A percentile compares a stretch with the other conserved stretches of the same genome.
These are phyloP conservation scores for Hylaeus anthracinus DNA, from an alignment of 1,140 invertebrate species.

Conservation along the genomic window DNA sequence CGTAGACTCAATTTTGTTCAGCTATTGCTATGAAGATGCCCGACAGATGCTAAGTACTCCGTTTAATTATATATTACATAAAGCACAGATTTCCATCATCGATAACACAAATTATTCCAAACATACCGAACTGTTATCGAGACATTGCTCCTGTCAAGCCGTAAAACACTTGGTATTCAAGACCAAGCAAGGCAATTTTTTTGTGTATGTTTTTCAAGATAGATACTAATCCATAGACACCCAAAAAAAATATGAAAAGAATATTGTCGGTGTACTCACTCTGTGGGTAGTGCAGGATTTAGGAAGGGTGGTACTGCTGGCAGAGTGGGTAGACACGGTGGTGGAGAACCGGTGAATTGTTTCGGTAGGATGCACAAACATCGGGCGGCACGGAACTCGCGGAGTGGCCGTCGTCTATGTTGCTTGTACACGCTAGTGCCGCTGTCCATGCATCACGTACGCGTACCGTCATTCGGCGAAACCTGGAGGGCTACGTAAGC, in stretches of 20 bases:
- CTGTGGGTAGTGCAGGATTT: slow-evolving; percentile 59
- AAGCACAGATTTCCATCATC: background rate
- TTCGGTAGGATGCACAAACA: slow-evolving; percentile 63
- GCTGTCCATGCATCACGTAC: slow-evolving; percentile 51
- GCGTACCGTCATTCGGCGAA: slow-evolving; percentile 57
- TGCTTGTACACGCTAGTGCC: slow-evolving; percentile 52
- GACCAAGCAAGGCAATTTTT: background rate
- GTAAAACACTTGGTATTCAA: background rate
- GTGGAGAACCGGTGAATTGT: slow-evolving; percentile 56
- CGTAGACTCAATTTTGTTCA: too few species aligned
- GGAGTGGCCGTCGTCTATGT: slow-evolving; percentile 33
- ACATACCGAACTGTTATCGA: background rate
- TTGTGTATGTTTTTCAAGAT: background rate
- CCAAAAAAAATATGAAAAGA: background rate
- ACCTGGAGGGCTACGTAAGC: slow-evolving; percentile 15
- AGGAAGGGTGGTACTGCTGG: slow-evolving; percentile 62
- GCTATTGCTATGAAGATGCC: too few species aligned
- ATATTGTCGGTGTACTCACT: slow-evolving; percentile 53
- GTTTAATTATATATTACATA: too few species aligned
- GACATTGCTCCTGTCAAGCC: background rate
- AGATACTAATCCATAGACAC: background rate
- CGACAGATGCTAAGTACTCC: too few species aligned
- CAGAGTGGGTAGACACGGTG: slow-evolving; percentile 56
- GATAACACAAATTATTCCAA: background rate
- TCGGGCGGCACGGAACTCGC: slow-evolving; percentile 61